phyloP scores from a whole-genome alignment of 2,113 vertebrate species.

The Poicephalus meyeri region DNA sequence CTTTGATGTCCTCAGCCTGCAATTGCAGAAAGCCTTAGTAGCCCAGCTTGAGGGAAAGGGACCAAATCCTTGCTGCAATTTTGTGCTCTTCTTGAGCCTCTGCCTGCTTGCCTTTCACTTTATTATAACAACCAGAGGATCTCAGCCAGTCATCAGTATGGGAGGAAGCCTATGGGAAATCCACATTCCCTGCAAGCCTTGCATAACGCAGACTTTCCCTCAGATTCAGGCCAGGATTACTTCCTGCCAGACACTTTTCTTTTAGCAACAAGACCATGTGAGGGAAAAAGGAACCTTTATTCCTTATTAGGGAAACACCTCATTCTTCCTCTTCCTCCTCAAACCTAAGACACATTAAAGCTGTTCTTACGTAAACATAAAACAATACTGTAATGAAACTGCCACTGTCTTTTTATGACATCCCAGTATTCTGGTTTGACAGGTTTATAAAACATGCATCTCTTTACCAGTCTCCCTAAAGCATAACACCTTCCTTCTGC shows the following conservation, averaged over 20 bases:
- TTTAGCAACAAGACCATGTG: not conserved
- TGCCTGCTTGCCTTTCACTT: not conserved
- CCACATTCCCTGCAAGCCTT: not conserved
- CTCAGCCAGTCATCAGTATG: not conserved
- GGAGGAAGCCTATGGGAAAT: not conserved
- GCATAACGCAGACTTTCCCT: not conserved
- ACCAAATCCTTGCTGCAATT: fast-evolving
- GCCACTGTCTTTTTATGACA: not conserved
- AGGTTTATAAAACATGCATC: not conserved
- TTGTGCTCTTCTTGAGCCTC: not conserved
- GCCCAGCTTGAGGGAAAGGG: not conserved
- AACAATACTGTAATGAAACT: not conserved
- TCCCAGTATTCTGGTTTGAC: not conserved
- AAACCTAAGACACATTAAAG: not conserved
- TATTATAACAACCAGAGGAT: not conserved
- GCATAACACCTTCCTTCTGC: not conserved
- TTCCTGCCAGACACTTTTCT: conserved; percentile 5
- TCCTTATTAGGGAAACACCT: not conserved
- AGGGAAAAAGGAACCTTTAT: not conserved
- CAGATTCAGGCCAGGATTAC: not conserved
- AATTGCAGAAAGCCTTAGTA: not conserved
- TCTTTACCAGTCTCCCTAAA: not conserved
- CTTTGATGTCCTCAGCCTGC: not conserved
- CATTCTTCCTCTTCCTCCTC: not conserved
- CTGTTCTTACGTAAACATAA: not conserved